phyloP scores from a whole-genome alignment of 2,888 invertebrate genomes.

The Hirtodrosophila duncani region DNA sequence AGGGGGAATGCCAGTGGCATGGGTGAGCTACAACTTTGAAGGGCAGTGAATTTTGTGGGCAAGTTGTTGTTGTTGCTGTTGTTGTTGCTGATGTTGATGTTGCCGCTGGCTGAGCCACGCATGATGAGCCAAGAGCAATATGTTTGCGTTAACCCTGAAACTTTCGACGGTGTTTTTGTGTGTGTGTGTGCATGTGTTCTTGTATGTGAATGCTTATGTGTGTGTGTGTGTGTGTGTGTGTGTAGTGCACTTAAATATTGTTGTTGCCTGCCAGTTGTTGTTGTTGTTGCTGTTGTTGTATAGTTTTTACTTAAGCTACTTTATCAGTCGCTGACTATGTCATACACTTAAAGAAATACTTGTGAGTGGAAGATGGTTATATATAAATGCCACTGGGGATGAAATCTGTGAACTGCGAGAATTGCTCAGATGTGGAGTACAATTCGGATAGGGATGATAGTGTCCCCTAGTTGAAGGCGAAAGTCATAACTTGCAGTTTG shows the following conservation, averaged over 20 bases:
- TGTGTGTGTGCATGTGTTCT: background rate
- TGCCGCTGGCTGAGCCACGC: conserved; percentile 30
- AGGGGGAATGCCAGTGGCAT: conserved; percentile 6
- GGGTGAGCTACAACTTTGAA: too few species aligned
- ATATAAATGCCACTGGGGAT: too few species aligned
- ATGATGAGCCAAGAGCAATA: conserved; percentile 76
- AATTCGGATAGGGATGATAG: too few species aligned
- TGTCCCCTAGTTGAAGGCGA: too few species aligned
- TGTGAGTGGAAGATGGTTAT: too few species aligned
- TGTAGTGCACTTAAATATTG: background rate
- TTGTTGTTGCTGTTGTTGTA: too few species aligned
- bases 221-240: conserved; percentile 11
- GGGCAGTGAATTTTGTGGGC: too few species aligned
- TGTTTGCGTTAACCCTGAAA: conserved; percentile 77
- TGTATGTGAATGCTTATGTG: conserved; percentile 15
- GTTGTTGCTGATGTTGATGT: too few species aligned
- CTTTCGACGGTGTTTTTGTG: conserved; percentile 21
- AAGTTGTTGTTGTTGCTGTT: background rate
- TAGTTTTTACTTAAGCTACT: conserved; percentile 8
- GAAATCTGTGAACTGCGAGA: too few species aligned
- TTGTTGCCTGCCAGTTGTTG: background rate
- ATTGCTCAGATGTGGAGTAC: too few species aligned
- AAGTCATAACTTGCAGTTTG: too few species aligned
- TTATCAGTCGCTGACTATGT: conserved; percentile 9
- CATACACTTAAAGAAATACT: conserved; percentile 1